A percentile compares a stretch with the other conserved stretches of the same genome.
Evolutionary conservation across 2,797 vertebrate species (phyloP).

Genomic region (Phoxinus dragarum): DNA sequence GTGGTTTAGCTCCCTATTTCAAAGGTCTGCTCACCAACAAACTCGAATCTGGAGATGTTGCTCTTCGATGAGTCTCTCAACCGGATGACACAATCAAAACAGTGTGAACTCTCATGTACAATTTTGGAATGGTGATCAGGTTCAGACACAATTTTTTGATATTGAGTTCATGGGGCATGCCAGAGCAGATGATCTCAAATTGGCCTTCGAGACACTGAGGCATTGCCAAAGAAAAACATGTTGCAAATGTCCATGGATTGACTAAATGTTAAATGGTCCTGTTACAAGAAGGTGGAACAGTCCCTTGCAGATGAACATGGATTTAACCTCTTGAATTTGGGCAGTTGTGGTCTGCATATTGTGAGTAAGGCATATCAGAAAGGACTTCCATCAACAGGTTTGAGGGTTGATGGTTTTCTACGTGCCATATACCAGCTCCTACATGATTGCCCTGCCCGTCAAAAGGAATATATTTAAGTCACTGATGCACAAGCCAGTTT

Average conservation of each 20-base stretch:
- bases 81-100: background rate
- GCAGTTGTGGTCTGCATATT: background rate
- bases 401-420: background rate
- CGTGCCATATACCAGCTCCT: background rate
- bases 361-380: background rate
- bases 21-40: background rate
- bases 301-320: background rate
- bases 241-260: background rate
- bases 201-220: background rate
- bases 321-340: background rate
- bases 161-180: background rate
- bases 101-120: background rate
- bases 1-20: background rate
- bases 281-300: background rate
- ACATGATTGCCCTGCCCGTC: background rate
- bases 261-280: background rate
- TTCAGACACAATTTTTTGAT: background rate
- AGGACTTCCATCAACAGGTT: conserved; percentile 1
- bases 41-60: background rate
- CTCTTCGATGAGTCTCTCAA: background rate
- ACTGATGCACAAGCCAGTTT: background rate
- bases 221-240: too few species aligned
- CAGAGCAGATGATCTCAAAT: background rate
- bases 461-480: background rate
- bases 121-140: background rate